Evolutionary conservation across 1,140 invertebrate genomes (phyloP), one percentile per base, ranked within the genome.

Genomic region (Papilio polyxenes): DNA sequence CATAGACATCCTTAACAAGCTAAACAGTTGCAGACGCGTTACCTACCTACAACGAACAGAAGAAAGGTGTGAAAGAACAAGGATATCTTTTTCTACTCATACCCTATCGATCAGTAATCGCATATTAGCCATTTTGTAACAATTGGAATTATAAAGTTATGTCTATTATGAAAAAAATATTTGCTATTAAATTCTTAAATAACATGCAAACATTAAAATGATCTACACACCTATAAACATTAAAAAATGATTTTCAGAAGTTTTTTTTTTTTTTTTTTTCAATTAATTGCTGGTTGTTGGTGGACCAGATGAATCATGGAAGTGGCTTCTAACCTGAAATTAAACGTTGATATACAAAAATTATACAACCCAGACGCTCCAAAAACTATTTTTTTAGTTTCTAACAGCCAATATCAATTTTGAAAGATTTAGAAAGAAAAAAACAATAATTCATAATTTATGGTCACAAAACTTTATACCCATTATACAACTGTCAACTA

Each of bases 261-360:
- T 10, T n/a, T n/a, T 59, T 75, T 44, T 17, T 10, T n/a, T n/a
- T 59, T 75, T 44, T 17, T 75, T 75, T 75, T 49, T 20, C 3
- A 20, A 49, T 3, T 75, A 49, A 44, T 75, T 49, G 40, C 48
- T 75, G 15, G 74, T 13, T 17, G 74, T 6, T 49, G 40, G 80
- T 6, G 82, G 65, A 23, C 75, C 80, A 13, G 83, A 72, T 11
- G 81, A 75, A 9, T 90, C 89, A 51, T 85, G 84, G 81, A 91
- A 90, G 77, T 86, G 85, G 23, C 76, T 82, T 8, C 87, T 82
- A 6, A 88, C 84, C 89, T 91, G 84, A 59, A 85, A 88, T 48
- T 40, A 84, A 87, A 69, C 44, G 49, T 59, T 17, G 59, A 31
- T 31, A 59, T 72, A 31, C 23, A 31, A 51, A 17, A 62, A 49